A percentile compares a stretch with the other conserved stretches of the same genome.
phyloP scores from a whole-genome alignment of 2,113 vertebrate genomes.

The Uropsilus gracilis region DNA sequence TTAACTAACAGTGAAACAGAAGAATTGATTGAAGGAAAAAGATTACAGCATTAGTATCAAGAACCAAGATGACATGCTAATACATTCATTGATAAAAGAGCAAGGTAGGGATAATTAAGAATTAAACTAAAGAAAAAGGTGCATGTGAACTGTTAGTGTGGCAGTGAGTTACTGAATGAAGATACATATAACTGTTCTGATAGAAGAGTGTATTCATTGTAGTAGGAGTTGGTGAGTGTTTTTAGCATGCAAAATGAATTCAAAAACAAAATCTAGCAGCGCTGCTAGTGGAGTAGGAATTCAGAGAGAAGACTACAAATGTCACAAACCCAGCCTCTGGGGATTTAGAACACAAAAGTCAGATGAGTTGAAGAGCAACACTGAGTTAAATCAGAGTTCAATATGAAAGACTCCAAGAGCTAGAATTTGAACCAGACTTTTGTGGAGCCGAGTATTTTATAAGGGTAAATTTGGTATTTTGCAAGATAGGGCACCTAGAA shows the following conservation, averaged over 20 bases:
- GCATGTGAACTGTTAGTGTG: not conserved
- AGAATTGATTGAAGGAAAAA: not conserved
- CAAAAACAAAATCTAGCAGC: not conserved
- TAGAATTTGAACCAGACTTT: not conserved
- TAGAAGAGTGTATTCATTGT: not conserved
- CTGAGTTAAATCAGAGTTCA: not conserved
- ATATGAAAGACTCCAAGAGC: not conserved
- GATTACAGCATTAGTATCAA: not conserved
- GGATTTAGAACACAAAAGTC: not conserved
- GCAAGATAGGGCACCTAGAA: not conserved
- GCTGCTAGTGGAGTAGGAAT: not conserved
- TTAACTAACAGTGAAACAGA: not conserved
- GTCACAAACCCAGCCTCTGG: not conserved
- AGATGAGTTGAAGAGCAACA: not conserved
- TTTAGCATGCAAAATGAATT: not conserved
- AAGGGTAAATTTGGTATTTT: constrained; percentile 22
- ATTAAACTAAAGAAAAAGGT: not conserved
- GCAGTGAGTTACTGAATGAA: not conserved
- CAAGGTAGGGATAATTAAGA: not conserved
- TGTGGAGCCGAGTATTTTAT: not conserved
- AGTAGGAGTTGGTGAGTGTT: not conserved
- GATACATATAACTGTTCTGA: not conserved
- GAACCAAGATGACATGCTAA: not conserved
- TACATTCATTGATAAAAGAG: not conserved
- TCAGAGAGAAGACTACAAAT: not conserved